Base-by-base conservation (phyloP, 1,140 invertebrate genomes). In the Bombyx mori region DNA sequence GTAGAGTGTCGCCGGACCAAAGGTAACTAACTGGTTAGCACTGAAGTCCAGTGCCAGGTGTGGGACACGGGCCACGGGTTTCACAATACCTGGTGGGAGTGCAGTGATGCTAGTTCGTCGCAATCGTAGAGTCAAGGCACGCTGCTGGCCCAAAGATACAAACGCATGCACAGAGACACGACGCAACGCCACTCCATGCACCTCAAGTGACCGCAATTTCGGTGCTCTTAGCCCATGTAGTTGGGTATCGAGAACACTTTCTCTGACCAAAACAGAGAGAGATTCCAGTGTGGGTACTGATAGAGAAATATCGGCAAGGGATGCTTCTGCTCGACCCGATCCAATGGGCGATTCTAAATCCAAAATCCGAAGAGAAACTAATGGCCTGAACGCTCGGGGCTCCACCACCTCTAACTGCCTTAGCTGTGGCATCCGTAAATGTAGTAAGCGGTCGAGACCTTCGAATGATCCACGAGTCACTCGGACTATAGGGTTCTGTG, bases 1-100 rank as follows among this genome's bases (percentile, higher is more conserved):
- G 79, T 96, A 96, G 48, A 96, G 92, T 2, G 92, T 91, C 3
- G 93, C 91, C n/a, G 94, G 93, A 65, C 91, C 91, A 7, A 96
- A 83, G 45, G 91, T 91, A 42, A 91, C 90, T 56, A 96, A 90
- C 70, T 92, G 90, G 82, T 96, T 96, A 68, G 93, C 89, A 52
- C 92, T 91, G 35, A 96, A 86, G 71, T 96, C 94, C 43, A 96
- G 88, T 1, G 92, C 91, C 1, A 95, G 89, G 68, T 94, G 92
- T 0, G 93, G 92, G 55, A 95, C 90, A 64, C 91, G 91, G 10
- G 92, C 90, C 58, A 96, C 84, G 10, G 91, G 89, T 0, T 91
- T 84, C 70, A 95, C 92, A 35, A 96, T 89, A 18, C 92, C 92
- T 0, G 93, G 89, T 9, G 94, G 94, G 46, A 96, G 78, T 65